These are phyloP conservation scores for rat (Rattus norvegicus) DNA, from an alignment of 2,113 vertebrate genomes.

Conservation along the genomic window DNA sequence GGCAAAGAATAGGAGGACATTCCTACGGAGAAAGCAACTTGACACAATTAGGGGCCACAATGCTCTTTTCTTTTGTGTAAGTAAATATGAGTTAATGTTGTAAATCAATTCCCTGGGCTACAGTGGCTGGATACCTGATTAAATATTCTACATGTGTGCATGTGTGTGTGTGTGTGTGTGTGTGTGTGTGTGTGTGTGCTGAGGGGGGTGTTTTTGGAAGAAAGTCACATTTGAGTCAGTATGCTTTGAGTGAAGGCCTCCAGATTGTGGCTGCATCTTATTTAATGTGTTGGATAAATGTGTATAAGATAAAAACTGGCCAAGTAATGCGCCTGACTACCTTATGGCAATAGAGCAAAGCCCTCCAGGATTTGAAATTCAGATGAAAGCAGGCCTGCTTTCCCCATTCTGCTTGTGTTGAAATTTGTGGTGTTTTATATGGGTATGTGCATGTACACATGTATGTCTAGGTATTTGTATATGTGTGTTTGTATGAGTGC, in stretches of 20 bases:
- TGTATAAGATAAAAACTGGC: background rate
- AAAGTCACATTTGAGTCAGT: background rate
- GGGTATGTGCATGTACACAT: background rate
- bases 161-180: background rate
- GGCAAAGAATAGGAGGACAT: background rate
- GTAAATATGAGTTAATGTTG: background rate
- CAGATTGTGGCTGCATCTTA: background rate
- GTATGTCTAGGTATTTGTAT: background rate
- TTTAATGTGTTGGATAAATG: background rate
- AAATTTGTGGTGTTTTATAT: background rate
- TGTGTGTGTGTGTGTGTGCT: background rate
- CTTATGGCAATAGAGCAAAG: background rate
- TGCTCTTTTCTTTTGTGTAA: background rate
- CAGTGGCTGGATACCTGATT: background rate
- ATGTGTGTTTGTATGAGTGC: background rate
- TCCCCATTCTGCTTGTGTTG: constrained; percentile 9
- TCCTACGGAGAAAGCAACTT: background rate
- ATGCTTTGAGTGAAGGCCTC: background rate
- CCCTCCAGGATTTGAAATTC: background rate
- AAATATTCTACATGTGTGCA: background rate
- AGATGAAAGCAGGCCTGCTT: background rate
- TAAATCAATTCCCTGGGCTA: background rate
- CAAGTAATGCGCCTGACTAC: background rate
- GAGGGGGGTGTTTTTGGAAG: background rate
- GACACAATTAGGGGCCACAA: background rate